These are phyloP conservation scores for Eutolmus rufibarbis DNA, from an alignment of 2,888 invertebrate genomes.

Conservation along the genomic window DNA sequence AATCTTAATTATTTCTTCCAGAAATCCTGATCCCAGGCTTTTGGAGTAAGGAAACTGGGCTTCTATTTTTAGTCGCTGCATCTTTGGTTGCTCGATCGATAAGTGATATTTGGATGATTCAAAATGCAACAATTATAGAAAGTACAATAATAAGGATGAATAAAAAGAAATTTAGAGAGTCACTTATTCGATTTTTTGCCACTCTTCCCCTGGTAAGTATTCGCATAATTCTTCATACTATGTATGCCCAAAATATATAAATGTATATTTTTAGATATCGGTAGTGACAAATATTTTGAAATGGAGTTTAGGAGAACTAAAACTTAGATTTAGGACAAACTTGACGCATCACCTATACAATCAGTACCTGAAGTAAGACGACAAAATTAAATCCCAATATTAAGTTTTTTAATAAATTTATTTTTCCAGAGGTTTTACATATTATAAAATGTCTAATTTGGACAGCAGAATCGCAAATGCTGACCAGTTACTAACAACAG, in stretches of 20 bases:
- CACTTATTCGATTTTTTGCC: constrained; percentile 78
- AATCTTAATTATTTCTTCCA: constrained; percentile 46
- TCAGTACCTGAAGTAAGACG: constrained; percentile 86
- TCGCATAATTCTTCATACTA: not conserved
- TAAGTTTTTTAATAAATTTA: constrained; percentile 47
- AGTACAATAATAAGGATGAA: constrained; percentile 94
- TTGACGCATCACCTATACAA: constrained; percentile 86
- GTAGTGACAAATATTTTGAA: constrained; percentile 92
- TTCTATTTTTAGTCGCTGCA: constrained; percentile 76
- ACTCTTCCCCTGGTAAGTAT: constrained; percentile 82
- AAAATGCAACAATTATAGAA: constrained; percentile 92
- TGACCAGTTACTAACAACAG: constrained; percentile 93
- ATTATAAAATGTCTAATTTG: constrained; percentile 94
- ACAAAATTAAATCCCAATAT: not conserved
- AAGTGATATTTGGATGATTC: constrained; percentile 98
- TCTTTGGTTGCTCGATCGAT: constrained; percentile 87
- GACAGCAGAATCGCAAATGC: constrained; percentile 95
- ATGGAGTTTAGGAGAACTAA: constrained; percentile 93
- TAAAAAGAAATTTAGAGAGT: constrained; percentile 74
- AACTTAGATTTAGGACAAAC: constrained; percentile 87
- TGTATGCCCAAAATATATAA: not conserved
- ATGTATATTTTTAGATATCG: constrained; percentile 73
- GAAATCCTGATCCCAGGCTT: constrained; percentile 82
- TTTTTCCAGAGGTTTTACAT: constrained; percentile 81
- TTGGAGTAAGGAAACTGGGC: constrained; percentile 77